phyloP scores from a whole-genome alignment of 2,113 vertebrate genomes.

The Glaucidium brasilianum region DNA sequence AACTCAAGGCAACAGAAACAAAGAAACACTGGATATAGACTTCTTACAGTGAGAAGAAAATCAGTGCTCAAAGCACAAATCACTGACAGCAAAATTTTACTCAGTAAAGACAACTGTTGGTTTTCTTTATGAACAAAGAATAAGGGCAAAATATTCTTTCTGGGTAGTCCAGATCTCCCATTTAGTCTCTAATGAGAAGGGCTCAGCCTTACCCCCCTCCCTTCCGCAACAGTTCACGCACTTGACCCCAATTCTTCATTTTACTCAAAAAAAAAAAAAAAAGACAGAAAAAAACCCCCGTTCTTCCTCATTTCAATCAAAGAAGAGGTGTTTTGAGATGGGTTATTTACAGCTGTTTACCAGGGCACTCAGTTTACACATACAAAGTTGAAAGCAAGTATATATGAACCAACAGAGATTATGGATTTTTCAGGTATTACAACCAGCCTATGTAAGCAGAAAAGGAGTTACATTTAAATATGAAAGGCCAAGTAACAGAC shows the following conservation, averaged over 20 bases:
- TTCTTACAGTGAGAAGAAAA: background rate
- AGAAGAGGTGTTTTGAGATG: background rate
- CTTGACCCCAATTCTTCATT: background rate
- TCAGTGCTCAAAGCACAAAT: background rate
- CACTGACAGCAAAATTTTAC: background rate
- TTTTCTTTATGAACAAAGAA: background rate
- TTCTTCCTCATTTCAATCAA: background rate
- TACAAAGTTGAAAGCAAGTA: background rate
- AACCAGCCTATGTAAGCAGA: background rate
- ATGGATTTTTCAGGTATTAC: background rate
- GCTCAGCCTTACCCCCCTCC: fast-evolving
- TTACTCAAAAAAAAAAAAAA: background rate
- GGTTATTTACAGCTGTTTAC: background rate
- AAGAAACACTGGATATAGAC: background rate
- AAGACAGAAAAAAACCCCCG: fast-evolving
- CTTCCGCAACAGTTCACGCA: background rate
- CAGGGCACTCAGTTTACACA: background rate
- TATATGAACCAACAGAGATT: background rate
- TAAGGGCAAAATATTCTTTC: background rate
- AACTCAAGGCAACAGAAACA: background rate
- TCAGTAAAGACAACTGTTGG: background rate
- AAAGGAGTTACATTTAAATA: background rate
- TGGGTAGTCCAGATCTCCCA: background rate
- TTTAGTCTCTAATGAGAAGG: background rate
- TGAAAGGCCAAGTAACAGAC: background rate